phyloP scores from a whole-genome alignment of 2,113 vertebrate genomes.

The Nycticebus coucang region DNA sequence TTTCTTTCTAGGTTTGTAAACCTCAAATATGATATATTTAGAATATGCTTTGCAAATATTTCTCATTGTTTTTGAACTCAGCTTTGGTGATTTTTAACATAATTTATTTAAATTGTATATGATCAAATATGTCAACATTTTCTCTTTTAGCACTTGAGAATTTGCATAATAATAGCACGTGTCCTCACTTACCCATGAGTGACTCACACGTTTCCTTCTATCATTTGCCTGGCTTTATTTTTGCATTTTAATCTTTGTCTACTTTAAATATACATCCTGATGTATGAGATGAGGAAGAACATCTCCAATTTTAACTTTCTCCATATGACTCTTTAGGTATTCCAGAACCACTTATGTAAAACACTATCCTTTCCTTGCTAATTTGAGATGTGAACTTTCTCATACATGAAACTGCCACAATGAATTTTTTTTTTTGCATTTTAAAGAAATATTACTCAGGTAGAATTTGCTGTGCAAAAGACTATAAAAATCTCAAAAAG shows the following conservation, averaged over 20 bases:
- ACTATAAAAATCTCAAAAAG: not conserved
- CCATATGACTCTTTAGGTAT: not conserved
- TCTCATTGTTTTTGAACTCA: not conserved
- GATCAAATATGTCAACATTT: not conserved
- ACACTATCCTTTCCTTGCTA: not conserved
- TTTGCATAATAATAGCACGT: not conserved
- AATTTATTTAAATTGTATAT: not conserved
- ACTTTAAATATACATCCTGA: not conserved
- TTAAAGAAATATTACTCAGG: slow-evolving; percentile 64
- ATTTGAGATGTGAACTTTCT: not conserved
- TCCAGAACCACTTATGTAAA: slow-evolving; percentile 28
- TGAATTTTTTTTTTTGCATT: not conserved
- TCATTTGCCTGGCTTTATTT: not conserved
- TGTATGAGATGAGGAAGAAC: not conserved
- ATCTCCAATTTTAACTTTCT: slow-evolving; percentile 19
- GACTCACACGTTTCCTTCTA: not conserved
- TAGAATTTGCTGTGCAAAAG: not conserved
- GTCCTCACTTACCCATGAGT: not conserved
- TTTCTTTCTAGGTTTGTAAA: not conserved
- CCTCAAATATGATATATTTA: not conserved
- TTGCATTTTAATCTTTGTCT: slow-evolving; percentile 30
- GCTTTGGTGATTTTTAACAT: not conserved
- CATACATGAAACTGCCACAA: slow-evolving; percentile 23
- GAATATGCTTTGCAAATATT: not conserved
- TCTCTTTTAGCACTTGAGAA: not conserved